phyloP scores from a whole-genome alignment of 2,888 invertebrate genomes.

The Embidobia sp. region DNA sequence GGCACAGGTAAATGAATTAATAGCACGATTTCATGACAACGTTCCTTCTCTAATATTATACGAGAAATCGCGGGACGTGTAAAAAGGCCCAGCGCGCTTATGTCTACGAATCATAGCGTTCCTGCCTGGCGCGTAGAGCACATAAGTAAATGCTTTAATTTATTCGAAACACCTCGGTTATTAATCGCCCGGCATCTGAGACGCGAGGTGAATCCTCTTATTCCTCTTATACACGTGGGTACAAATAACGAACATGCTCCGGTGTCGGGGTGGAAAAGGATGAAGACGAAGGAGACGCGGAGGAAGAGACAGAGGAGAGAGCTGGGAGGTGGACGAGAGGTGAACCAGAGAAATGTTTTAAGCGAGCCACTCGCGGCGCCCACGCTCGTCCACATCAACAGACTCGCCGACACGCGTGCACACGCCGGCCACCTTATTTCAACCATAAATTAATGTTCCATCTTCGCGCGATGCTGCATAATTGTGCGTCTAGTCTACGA shows the following conservation, averaged over 20 bases:
- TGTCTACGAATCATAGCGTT: slow-evolving; percentile 60
- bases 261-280: slow-evolving; percentile 66
- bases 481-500: slow-evolving; percentile 72
- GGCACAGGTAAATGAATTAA: slow-evolving; percentile 63
- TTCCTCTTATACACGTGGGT: slow-evolving; percentile 75
- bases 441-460: slow-evolving; percentile 79
- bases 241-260: slow-evolving; percentile 80
- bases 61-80: slow-evolving; percentile 55
- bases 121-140: slow-evolving; percentile 53
- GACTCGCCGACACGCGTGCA: slow-evolving; percentile 79
- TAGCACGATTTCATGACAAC: slow-evolving; percentile 63
- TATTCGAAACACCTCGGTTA: slow-evolving; percentile 80
- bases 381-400: slow-evolving; percentile 77
- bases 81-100: slow-evolving; percentile 45
- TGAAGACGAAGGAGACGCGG: slow-evolving; percentile 29
- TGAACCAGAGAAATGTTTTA: slow-evolving; percentile 81
- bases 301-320: slow-evolving; percentile 2
- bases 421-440: slow-evolving; percentile 77
- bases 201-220: slow-evolving; percentile 66
- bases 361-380: slow-evolving; percentile 77
- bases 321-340: slow-evolving; percentile 67
- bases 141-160: slow-evolving; percentile 79
- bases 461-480: slow-evolving; percentile 78
- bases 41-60: slow-evolving; percentile 55
- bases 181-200: slow-evolving; percentile 76